Percentiles rank a stretch among this genome's conserved stretches.
phyloP scores from a whole-genome alignment of 2,797 vertebrate species.

The Pseudotriccus pelzelni region DNA sequence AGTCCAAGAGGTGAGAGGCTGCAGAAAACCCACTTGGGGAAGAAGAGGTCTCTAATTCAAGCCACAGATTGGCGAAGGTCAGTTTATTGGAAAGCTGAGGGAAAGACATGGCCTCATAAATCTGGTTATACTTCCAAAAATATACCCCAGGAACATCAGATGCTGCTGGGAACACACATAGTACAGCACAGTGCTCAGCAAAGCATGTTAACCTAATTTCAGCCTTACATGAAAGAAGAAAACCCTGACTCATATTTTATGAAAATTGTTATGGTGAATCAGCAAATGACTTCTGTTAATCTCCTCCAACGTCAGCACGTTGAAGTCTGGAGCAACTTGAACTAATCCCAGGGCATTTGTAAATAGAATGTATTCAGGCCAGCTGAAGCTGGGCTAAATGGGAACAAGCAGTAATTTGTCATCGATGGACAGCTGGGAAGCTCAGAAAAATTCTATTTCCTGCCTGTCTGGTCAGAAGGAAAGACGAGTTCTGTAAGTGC shows the following conservation, averaged over 20 bases:
- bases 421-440: neutral
- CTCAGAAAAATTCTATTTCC: conserved; percentile 10
- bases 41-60: neutral
- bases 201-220: conserved; percentile 63
- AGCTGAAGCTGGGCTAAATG: conserved; percentile 18
- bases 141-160: neutral
- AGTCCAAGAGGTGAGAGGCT: neutral
- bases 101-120: neutral
- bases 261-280: conserved; percentile 58
- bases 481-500: neutral
- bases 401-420: conserved; percentile 5
- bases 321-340: conserved; percentile 56
- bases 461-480: neutral
- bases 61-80: neutral
- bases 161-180: conserved; percentile 30
- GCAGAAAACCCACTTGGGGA: neutral
- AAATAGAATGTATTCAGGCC: conserved; percentile 1
- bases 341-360: conserved; percentile 19
- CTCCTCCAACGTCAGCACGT: conserved; percentile 32
- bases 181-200: conserved; percentile 26
- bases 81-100: neutral
- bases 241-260: conserved; percentile 65
- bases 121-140: conserved; percentile 43
- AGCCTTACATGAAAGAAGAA: conserved; percentile 35
- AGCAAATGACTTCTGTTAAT: conserved; percentile 61